These are phyloP conservation scores for Cryptotermes secundus DNA, from an alignment of 1,140 invertebrate species.

Conservation along the genomic window DNA sequence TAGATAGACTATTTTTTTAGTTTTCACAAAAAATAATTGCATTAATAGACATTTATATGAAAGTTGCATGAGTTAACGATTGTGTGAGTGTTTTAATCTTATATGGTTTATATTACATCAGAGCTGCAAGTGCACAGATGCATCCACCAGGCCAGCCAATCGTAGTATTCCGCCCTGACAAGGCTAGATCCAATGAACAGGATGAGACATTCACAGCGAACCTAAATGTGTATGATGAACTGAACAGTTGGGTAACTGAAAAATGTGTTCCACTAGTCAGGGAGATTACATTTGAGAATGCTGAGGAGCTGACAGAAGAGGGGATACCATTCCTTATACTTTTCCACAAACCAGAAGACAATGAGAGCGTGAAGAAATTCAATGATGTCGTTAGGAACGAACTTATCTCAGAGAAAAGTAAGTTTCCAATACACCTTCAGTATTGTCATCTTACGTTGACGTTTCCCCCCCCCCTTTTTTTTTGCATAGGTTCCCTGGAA, in stretches of 20 bases:
- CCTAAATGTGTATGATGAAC: conserved; percentile 71
- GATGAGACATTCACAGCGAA: conserved; percentile 79
- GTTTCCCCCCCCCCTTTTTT: no score
- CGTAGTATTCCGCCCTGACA: conserved; percentile 78
- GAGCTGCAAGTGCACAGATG: conserved; percentile 67
- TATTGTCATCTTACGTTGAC: neutral
- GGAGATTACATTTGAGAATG: conserved; percentile 99
- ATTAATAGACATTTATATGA: no score
- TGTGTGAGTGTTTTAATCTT: neutral
- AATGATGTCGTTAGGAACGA: conserved; percentile 79
- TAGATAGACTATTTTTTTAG: no score
- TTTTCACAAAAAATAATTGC: no score
- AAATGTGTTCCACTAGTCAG: conserved; percentile 85
- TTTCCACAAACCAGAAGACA: conserved; percentile 89
- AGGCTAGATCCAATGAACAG: conserved; percentile 71
- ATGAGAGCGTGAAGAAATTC: conserved; percentile 81
- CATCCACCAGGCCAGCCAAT: conserved; percentile 77
- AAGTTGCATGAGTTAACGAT: no score
- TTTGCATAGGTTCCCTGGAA: no score
- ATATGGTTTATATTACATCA: conserved; percentile 37
- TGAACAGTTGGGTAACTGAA: conserved; percentile 81
- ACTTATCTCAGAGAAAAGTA: conserved; percentile 88
- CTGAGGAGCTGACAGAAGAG: conserved; percentile 98
- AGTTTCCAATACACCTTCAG: conserved; percentile 44
- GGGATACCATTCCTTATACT: conserved; percentile 98